Conservation (phyloP, 1,140 invertebrate species). For the Heliconius nattereri region DNA sequence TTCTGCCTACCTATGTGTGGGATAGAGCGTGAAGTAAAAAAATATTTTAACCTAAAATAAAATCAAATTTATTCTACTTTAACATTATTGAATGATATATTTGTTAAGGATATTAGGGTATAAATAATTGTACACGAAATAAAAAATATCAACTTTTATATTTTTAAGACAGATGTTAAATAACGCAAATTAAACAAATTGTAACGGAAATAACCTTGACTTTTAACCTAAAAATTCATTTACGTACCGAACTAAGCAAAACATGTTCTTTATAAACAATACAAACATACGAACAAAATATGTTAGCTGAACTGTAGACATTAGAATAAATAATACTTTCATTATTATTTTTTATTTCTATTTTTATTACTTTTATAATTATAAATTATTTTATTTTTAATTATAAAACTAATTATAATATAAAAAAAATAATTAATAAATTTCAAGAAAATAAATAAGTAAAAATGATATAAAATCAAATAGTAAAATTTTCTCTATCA, state of each 20-base stretch:
- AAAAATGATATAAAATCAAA: background rate
- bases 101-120: background rate
- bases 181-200: slow-evolving; percentile 11
- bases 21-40: too few species aligned
- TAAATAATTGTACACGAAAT: slow-evolving; percentile 1
- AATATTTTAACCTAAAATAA: too few species aligned
- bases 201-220: background rate
- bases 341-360: too few species aligned
- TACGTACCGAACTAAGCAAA: slow-evolving; percentile 5
- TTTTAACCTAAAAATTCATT: background rate
- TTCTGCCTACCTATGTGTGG: too few species aligned
- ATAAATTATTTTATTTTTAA: too few species aligned
- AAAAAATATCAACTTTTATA: slow-evolving; percentile 15
- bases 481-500: slow-evolving; percentile 44
- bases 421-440: too few species aligned
- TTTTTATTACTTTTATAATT: too few species aligned
- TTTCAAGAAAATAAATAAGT: background rate
- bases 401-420: too few species aligned
- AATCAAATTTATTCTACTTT: background rate
- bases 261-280: background rate
- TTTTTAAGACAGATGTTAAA: slow-evolving; percentile 11
- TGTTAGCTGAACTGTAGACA: background rate
- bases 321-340: background rate
- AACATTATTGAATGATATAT: background rate
- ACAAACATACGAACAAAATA: background rate